A percentile compares a stretch with the other conserved stretches of the same genome.
These are phyloP conservation scores for Monopterus albus DNA, from an alignment of 2,113 vertebrate species.

Conservation along the genomic window DNA sequence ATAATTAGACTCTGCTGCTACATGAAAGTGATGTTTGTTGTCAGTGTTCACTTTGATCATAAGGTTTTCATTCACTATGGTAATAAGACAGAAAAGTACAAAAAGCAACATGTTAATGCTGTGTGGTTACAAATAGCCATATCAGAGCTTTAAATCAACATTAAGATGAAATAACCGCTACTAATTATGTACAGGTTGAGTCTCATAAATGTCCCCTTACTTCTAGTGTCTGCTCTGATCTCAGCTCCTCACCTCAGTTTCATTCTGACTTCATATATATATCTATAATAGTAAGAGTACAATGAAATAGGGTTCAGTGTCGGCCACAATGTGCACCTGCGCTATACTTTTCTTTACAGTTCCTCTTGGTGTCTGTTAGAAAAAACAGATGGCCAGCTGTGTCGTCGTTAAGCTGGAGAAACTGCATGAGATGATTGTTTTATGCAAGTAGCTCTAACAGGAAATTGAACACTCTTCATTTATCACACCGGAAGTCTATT, in stretches of 20 bases:
- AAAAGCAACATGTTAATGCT: no score
- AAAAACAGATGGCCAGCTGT: constrained; percentile 6
- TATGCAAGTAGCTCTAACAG: neutral
- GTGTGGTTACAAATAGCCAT: no score
- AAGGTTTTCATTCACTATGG: no score
- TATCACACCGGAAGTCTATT: constrained; percentile 6
- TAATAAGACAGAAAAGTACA: no score
- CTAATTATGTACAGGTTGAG: neutral
- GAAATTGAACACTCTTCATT: constrained; percentile 19
- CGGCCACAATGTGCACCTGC: neutral
- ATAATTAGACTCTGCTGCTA: no score
- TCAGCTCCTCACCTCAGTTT: neutral
- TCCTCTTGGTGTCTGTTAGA: neutral
- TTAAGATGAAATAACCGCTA: no score
- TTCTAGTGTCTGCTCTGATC: neutral
- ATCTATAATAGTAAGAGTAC: neutral
- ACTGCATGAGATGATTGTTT: neutral
- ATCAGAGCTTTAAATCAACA: no score
- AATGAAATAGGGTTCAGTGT: neutral
- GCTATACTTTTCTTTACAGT: neutral
- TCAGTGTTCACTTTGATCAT: no score
- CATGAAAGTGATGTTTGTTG: no score
- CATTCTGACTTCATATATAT: neutral
- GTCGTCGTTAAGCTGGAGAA: constrained; percentile 13
- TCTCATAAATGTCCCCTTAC: neutral